These are phyloP conservation scores for Tetragnatha versicolor DNA, from an alignment of 1,140 invertebrate species.

Conservation along the genomic window DNA sequence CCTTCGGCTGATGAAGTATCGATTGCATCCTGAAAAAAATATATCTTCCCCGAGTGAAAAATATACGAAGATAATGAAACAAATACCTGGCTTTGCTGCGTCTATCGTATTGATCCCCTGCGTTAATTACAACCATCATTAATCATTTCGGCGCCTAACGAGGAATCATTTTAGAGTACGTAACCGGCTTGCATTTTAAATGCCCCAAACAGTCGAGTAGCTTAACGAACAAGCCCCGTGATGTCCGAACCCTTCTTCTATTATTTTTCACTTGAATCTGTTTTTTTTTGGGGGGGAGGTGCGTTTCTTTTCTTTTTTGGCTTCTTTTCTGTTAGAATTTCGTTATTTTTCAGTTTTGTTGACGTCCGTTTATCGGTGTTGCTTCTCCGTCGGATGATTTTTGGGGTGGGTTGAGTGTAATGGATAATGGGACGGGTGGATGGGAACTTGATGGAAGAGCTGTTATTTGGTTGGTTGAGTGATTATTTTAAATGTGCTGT, in stretches of 20 bases:
- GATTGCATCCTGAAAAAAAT: too few species aligned
- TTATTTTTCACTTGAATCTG: not conserved
- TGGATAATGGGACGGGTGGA: too few species aligned
- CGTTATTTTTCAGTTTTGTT: too few species aligned
- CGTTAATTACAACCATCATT: conserved; percentile 9
- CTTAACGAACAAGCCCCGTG: not conserved
- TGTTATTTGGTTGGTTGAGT: too few species aligned
- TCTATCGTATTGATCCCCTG: not conserved
- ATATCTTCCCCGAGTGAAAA: too few species aligned
- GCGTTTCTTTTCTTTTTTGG: not conserved
- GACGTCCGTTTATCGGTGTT: too few species aligned
- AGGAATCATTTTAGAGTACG: not conserved
- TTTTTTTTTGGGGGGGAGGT: not conserved
- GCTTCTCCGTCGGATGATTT: too few species aligned
- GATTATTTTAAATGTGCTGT: too few species aligned
- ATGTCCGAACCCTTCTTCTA: not conserved
- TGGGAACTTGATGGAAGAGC: too few species aligned
- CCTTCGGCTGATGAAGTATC: too few species aligned
- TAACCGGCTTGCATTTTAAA: not conserved
- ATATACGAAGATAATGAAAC: not conserved
- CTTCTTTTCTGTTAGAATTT: too few species aligned
- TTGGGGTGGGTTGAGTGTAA: too few species aligned
- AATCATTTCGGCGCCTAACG: conserved; percentile 3
- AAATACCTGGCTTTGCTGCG: not conserved
- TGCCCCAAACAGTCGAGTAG: not conserved